Percentiles rank a stretch among this genome's conserved stretches.
These are phyloP conservation scores for Delia radicum DNA, from an alignment of 1,140 invertebrate species.

Conservation along the genomic window DNA sequence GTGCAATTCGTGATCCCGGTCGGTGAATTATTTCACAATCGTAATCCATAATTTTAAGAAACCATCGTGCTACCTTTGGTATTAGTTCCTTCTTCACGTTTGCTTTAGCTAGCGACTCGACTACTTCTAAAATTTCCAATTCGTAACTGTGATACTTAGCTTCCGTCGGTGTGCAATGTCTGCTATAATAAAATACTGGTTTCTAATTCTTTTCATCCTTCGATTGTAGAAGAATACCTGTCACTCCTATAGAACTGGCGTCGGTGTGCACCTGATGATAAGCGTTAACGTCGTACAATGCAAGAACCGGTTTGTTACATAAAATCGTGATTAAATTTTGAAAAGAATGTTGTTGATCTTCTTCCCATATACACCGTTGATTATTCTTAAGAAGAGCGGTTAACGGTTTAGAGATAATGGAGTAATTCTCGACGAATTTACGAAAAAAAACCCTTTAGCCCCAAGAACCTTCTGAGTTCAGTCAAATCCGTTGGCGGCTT, in stretches of 20 bases:
- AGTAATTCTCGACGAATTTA: constrained; percentile 39
- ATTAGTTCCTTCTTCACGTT: not conserved
- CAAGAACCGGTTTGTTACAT: not conserved
- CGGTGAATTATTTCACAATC: constrained; percentile 23
- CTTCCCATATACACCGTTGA: not conserved
- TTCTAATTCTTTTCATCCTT: not conserved
- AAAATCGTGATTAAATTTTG: not conserved
- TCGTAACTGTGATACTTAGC: not conserved
- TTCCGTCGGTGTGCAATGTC: not conserved
- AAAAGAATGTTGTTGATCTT: not conserved
- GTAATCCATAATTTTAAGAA: not conserved
- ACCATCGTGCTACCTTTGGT: not conserved
- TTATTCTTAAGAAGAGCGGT: constrained; percentile 37
- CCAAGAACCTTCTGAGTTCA: constrained; percentile 38
- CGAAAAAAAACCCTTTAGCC: constrained; percentile 33
- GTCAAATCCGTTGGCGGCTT: constrained; percentile 34
- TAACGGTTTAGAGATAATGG: constrained; percentile 34
- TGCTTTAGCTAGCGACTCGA: not conserved
- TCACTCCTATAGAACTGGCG: not conserved
- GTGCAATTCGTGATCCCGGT: not conserved
- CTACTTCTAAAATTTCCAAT: not conserved
- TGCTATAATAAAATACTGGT: not conserved
- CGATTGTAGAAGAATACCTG: not conserved
- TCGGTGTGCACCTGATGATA: not conserved
- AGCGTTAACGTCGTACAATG: not conserved